Evolutionary conservation across 1,140 invertebrate genomes (phyloP).

Genomic region (Hyles vespertilio): DNA sequence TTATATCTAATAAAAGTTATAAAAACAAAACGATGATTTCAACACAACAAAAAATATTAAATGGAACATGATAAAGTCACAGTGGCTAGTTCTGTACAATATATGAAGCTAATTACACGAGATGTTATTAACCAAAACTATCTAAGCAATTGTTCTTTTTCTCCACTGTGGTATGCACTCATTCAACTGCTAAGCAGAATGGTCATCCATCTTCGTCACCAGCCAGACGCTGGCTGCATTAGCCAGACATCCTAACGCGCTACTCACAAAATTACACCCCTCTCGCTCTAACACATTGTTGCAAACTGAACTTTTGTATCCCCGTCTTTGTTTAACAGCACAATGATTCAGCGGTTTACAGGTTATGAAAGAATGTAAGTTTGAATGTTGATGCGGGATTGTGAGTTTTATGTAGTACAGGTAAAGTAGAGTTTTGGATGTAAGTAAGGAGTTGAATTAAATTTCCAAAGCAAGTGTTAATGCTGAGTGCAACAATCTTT

Average conservation of each 20-base stretch:
- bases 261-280: slow-evolving; percentile 21
- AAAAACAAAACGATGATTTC: too few relatives aligned
- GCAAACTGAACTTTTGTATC: slow-evolving; percentile 18
- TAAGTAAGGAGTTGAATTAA: slow-evolving; percentile 37
- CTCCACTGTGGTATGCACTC: slow-evolving; percentile 26
- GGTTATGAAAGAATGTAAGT: slow-evolving; percentile 41
- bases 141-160: slow-evolving; percentile 25
- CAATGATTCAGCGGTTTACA: slow-evolving; percentile 54
- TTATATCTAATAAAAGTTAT: too few relatives aligned
- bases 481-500: slow-evolving; percentile 53
- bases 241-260: slow-evolving; percentile 40
- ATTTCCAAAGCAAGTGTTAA: slow-evolving; percentile 58
- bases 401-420: slow-evolving; percentile 16
- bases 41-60: too few relatives aligned
- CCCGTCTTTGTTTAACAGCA: slow-evolving; percentile 41
- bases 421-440: slow-evolving; percentile 29
- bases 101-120: neutral
- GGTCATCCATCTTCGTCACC: slow-evolving; percentile 66
- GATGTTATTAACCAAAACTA: neutral
- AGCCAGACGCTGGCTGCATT: slow-evolving; percentile 53
- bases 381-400: slow-evolving; percentile 12
- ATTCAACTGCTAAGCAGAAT: slow-evolving; percentile 57
- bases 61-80: too few relatives aligned
- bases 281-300: slow-evolving; percentile 30
- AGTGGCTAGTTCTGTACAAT: neutral